A percentile compares a stretch with the other conserved stretches of the same genome.
phyloP scores from a whole-genome alignment of 1,140 invertebrate genomes.

The Drosophila pruinosa region DNA sequence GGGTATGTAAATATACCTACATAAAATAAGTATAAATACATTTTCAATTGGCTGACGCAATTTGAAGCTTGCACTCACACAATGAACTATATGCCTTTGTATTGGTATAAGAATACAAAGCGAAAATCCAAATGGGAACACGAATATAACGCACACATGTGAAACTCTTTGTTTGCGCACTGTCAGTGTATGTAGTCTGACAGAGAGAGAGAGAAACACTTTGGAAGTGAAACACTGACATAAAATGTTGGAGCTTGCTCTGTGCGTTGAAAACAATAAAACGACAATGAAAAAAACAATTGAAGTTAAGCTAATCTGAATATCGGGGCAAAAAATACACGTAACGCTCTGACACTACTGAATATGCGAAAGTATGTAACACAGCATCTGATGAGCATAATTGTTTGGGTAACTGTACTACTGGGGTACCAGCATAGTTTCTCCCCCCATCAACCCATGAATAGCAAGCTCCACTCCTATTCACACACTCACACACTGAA shows the following conservation, averaged over 20 bases:
- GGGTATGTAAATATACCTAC: constrained; percentile 24
- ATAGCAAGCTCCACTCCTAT: constrained; percentile 29
- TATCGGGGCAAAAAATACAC: constrained; percentile 16
- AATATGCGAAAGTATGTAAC: constrained; percentile 5
- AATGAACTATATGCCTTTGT: constrained; percentile 20
- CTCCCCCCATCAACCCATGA: constrained; percentile 29
- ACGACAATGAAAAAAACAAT: constrained; percentile 37
- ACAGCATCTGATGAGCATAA: constrained; percentile 2
- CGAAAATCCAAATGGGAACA: constrained; percentile 73
- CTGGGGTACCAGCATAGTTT: constrained; percentile 45
- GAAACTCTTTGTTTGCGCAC: constrained; percentile 65
- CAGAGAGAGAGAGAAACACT: constrained; percentile 29
- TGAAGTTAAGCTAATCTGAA: constrained; percentile 34
- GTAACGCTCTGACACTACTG: background rate
- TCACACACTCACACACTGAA: constrained; percentile 20
- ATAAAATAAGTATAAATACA: constrained; percentile 31
- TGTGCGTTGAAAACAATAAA: background rate
- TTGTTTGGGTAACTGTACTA: constrained; percentile 41
- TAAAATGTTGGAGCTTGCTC: constrained; percentile 25
- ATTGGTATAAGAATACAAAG: constrained; percentile 51
- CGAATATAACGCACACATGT: constrained; percentile 49
- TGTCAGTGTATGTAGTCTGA: background rate
- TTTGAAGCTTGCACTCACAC: constrained; percentile 54
- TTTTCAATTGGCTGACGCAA: constrained; percentile 75
- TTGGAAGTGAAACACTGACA: constrained; percentile 50